Evolutionary conservation across 2,797 vertebrate species (phyloP).

Genomic region (Cryptoprocta ferox): DNA sequence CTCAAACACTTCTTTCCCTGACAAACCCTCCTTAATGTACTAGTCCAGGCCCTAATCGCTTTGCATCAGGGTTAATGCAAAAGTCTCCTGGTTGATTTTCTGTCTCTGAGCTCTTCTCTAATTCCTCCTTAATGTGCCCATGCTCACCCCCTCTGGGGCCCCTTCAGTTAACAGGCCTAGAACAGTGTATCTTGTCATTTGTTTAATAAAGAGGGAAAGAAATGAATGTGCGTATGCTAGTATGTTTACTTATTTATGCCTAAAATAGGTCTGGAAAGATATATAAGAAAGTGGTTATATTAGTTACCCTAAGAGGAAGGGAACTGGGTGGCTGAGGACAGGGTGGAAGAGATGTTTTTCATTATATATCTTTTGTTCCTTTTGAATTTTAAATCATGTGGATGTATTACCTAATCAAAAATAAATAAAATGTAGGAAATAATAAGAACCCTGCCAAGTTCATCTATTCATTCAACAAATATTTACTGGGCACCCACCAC

Average conservation of each 20-base stretch:
- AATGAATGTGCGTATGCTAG: conserved; percentile 2
- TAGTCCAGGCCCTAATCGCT: neutral
- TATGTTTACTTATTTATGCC: conserved; percentile 58
- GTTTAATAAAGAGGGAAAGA: conserved; percentile 52
- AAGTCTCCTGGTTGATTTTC: neutral
- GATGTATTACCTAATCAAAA: conserved; percentile 65
- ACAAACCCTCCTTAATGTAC: neutral
- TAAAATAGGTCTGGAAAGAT: conserved; percentile 71
- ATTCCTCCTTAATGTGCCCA: neutral
- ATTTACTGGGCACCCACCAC: conserved; percentile 51
- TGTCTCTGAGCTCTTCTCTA: neutral
- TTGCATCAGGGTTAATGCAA: neutral
- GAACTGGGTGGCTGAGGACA: neutral
- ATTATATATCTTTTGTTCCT: conserved; percentile 45
- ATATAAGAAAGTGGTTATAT: conserved; percentile 56
- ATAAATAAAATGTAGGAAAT: conserved; percentile 64
- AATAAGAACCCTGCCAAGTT: conserved; percentile 51
- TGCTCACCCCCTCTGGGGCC: neutral
- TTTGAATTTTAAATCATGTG: conserved; percentile 69
- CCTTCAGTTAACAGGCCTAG: neutral
- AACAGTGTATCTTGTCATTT: neutral
- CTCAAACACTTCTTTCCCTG: neutral
- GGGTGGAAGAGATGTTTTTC: conserved; percentile 19
- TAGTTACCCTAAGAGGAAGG: conserved; percentile 16
- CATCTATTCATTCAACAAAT: conserved; percentile 58